phyloP scores from a whole-genome alignment of 2,888 invertebrate species.

The Amphipoea oculea region DNA sequence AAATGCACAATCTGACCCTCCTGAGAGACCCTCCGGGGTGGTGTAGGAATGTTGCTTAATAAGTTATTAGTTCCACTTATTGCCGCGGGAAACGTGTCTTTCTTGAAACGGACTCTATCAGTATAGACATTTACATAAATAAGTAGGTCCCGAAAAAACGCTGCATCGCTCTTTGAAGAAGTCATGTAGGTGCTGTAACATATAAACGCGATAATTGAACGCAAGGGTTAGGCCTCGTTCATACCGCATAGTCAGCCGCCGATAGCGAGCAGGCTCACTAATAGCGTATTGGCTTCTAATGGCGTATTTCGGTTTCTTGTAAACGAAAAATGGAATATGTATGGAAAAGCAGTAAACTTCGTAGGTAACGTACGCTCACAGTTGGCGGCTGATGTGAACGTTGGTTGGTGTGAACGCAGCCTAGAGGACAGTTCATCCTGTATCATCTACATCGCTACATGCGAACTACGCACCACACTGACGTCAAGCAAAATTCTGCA shows the following conservation, averaged over 20 bases:
- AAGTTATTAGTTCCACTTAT: too few species aligned
- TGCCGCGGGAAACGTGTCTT: too few species aligned
- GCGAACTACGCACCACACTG: too few species aligned
- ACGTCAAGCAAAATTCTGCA: too few species aligned
- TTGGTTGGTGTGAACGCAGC: too few species aligned
- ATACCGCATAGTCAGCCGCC: not conserved
- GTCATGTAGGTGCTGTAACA: not conserved
- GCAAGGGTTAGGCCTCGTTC: not conserved
- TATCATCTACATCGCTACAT: too few species aligned
- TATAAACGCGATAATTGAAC: not conserved
- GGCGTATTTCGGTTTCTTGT: not conserved
- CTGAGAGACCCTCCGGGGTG: too few species aligned
- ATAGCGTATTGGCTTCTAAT: not conserved
- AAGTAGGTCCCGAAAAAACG: not conserved
- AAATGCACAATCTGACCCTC: too few species aligned
- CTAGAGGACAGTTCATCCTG: too few species aligned
- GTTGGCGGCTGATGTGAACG: too few species aligned
- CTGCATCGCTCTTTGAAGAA: not conserved
- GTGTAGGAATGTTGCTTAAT: too few species aligned
- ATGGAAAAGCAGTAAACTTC: not conserved
- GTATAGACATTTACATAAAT: too few species aligned
- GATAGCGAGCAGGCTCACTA: not conserved
- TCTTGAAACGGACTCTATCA: not conserved
- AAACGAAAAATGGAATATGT: not conserved
- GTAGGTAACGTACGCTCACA: not conserved